A percentile compares a stretch with the other conserved stretches of the same genome.
phyloP scores from a whole-genome alignment of 2,113 vertebrate species.

The Nycticryphes semicollaris region DNA sequence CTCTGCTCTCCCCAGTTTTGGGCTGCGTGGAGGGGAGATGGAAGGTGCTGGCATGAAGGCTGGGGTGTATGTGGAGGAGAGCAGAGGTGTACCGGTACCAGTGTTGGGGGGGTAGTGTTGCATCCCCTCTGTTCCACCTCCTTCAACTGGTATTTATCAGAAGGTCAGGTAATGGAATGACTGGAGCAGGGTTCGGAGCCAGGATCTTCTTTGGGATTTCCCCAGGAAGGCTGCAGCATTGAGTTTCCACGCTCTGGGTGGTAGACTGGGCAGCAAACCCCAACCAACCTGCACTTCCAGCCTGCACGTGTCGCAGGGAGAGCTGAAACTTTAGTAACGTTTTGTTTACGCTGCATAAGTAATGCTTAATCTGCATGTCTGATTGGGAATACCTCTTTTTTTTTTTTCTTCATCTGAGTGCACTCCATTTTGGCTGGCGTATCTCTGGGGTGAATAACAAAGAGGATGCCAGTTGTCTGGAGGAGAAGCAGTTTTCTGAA shows the following conservation, averaged over 20 bases:
- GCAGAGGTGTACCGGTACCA: not conserved
- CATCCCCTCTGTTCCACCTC: not conserved
- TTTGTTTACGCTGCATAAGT: not conserved
- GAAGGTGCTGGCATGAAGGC: not conserved
- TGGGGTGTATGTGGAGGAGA: rapidly evolving
- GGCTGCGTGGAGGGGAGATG: not conserved
- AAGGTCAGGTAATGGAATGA: no score
- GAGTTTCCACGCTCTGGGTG: not conserved
- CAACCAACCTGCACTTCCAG: not conserved
- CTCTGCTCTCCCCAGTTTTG: rapidly evolving
- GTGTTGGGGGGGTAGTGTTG: not conserved
- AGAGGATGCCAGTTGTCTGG: slow-evolving; percentile 33
- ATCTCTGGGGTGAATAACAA: slow-evolving; percentile 51
- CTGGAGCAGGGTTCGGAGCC: not conserved
- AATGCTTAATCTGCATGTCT: slow-evolving; percentile 27
- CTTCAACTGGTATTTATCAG: rapidly evolving
- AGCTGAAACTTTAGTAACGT: not conserved
- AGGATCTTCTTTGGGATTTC: not conserved
- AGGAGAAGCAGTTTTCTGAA: not conserved
- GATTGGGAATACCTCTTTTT: slow-evolving; percentile 24
- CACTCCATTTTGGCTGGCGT: not conserved
- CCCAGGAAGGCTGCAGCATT: rapidly evolving
- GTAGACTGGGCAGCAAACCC: not conserved
- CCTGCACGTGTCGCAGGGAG: rapidly evolving
- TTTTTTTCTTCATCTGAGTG: not conserved